phyloP scores from a whole-genome alignment of 2,888 invertebrate genomes.

The Heliconius hortense region DNA sequence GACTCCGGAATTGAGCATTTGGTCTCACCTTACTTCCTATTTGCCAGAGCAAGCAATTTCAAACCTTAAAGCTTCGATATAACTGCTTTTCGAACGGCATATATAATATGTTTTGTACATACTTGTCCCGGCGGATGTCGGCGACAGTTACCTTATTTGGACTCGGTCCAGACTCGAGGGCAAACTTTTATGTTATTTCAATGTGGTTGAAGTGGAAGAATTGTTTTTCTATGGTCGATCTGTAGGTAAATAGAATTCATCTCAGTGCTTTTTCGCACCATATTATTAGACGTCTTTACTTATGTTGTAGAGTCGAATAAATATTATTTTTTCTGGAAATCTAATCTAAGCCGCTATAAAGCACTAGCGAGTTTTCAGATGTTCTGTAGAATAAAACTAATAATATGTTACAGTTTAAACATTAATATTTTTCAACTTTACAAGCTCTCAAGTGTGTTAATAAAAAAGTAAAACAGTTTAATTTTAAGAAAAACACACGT shows the following conservation, averaged over 20 bases:
- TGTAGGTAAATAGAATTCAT: slow-evolving; percentile 42
- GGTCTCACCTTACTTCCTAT: slow-evolving; percentile 51
- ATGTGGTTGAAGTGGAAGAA: slow-evolving; percentile 68
- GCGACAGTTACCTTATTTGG: slow-evolving; percentile 80
- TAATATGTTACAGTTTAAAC: too few relatives aligned
- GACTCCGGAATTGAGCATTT: slow-evolving; percentile 67
- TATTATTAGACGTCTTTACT: not conserved
- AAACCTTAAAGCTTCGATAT: slow-evolving; percentile 49
- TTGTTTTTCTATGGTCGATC: slow-evolving; percentile 48
- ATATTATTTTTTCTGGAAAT: not conserved
- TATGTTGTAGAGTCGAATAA: not conserved
- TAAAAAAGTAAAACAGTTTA: too few relatives aligned
- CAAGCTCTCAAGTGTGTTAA: too few relatives aligned
- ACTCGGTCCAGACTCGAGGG: slow-evolving; percentile 69
- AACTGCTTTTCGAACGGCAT: slow-evolving; percentile 48
- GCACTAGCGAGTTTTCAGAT: too few relatives aligned
- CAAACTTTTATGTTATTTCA: slow-evolving; percentile 78
- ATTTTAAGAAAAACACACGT: too few relatives aligned
- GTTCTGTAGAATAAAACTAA: too few relatives aligned
- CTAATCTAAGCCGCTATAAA: too few relatives aligned
- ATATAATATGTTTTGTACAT: slow-evolving; percentile 52
- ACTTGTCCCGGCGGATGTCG: slow-evolving; percentile 67
- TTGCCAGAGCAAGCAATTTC: slow-evolving; percentile 47
- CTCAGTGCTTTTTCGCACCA: not conserved
- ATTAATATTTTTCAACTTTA: too few relatives aligned